These are phyloP conservation scores for Sinonovacula constricta DNA, from an alignment of 1,140 invertebrate species.

Conservation along the genomic window DNA sequence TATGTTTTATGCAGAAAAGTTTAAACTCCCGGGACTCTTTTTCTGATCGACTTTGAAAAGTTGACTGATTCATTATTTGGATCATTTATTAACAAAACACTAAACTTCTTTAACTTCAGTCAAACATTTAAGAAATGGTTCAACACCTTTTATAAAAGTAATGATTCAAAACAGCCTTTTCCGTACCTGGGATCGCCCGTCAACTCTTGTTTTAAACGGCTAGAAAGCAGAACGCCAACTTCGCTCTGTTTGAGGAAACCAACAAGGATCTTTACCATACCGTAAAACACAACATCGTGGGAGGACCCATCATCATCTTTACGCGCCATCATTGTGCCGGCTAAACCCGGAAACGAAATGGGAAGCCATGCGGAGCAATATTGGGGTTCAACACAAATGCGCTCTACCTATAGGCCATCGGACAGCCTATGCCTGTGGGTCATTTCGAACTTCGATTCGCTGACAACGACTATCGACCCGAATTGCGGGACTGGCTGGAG, in stretches of 20 bases:
- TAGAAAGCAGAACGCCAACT: slow-evolving; percentile 11
- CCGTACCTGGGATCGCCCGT: slow-evolving; percentile 43
- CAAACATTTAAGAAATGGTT: no score
- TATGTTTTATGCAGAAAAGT: no score
- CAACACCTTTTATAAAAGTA: no score
- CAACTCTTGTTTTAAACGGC: slow-evolving; percentile 29
- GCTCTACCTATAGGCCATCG: slow-evolving; percentile 48
- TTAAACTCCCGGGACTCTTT: no score
- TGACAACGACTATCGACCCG: slow-evolving; percentile 36
- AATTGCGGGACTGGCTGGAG: slow-evolving; percentile 36
- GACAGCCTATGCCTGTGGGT: slow-evolving; percentile 51
- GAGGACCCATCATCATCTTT: slow-evolving; percentile 38
- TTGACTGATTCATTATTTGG: no score
- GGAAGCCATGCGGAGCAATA: slow-evolving; percentile 25
- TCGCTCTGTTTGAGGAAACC: slow-evolving; percentile 28
- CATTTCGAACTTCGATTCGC: slow-evolving; percentile 23
- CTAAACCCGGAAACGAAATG: slow-evolving; percentile 6
- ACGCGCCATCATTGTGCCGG: slow-evolving; percentile 15
- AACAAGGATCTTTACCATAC: slow-evolving; percentile 32
- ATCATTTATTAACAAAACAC: no score
- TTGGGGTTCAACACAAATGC: slow-evolving; percentile 52
- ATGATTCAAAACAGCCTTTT: slow-evolving; percentile 51
- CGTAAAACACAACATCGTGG: slow-evolving; percentile 32
- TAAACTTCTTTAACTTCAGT: no score
- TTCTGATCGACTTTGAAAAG: no score